phyloP scores from a whole-genome alignment of 2,113 vertebrate genomes.

The Channa maculata region DNA sequence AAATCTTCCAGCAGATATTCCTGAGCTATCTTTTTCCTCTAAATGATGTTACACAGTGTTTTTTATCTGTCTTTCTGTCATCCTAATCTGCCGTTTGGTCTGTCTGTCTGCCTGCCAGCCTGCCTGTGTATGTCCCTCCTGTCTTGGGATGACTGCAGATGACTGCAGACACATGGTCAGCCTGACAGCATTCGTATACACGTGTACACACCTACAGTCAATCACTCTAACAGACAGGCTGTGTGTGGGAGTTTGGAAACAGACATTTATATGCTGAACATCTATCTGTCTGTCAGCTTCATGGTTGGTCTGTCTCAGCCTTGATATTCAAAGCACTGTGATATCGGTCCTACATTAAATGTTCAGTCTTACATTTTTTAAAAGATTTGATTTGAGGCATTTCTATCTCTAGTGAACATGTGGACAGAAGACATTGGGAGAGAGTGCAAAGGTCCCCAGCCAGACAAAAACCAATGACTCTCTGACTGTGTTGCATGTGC shows the following conservation, averaged over 20 bases:
- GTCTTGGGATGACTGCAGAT: constrained; percentile 46
- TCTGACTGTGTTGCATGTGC: no score
- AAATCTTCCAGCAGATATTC: constrained; percentile 68
- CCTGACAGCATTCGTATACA: constrained; percentile 51
- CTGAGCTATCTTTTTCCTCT: constrained; percentile 34
- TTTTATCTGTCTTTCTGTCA: constrained; percentile 39
- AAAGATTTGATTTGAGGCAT: no score
- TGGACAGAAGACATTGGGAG: no score
- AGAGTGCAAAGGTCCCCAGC: no score
- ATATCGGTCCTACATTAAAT: constrained; percentile 6
- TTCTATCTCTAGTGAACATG: no score
- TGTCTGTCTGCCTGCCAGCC: constrained; percentile 40
- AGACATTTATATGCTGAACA: constrained; percentile 64
- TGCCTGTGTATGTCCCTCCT: constrained; percentile 40
- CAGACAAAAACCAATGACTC: no score
- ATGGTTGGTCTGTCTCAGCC: constrained; percentile 34
- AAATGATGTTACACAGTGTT: constrained; percentile 52
- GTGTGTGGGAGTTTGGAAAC: constrained; percentile 53
- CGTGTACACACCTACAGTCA: constrained; percentile 57
- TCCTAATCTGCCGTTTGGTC: constrained; percentile 52
- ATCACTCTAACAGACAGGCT: constrained; percentile 61
- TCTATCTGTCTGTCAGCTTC: constrained; percentile 62
- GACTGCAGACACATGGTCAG: constrained; percentile 72
- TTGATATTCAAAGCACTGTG: constrained; percentile 16
- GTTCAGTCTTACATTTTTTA: background rate